Percentiles rank a stretch among this genome's conserved stretches.
These are phyloP conservation scores for Fregetta grallaria DNA, from an alignment of 2,113 vertebrate genomes.

Conservation along the genomic window DNA sequence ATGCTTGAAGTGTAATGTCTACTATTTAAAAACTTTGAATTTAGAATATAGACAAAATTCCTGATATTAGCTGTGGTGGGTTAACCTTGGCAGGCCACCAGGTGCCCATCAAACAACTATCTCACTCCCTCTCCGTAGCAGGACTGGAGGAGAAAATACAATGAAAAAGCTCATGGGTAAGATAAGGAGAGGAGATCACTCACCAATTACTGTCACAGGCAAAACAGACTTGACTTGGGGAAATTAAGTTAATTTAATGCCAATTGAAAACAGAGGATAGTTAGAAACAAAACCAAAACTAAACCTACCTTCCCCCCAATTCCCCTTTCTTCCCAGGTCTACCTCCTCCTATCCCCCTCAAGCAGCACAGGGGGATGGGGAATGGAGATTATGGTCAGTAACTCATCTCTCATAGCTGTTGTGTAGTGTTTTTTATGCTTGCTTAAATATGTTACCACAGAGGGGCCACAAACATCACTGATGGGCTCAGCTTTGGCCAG, in stretches of 20 bases:
- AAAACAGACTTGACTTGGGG: neutral
- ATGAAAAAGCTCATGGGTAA: neutral
- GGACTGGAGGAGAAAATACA: neutral
- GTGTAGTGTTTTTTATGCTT: rapidly evolving
- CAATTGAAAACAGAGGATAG: neutral
- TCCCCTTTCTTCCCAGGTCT: neutral
- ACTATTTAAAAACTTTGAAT: neutral
- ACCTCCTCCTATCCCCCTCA: rapidly evolving
- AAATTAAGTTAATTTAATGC: neutral
- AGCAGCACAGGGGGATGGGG: rapidly evolving
- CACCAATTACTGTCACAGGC: neutral
- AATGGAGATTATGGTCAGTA: neutral
- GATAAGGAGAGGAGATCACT: neutral
- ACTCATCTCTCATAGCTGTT: neutral
- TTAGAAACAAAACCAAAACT: neutral
- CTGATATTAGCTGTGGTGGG: neutral
- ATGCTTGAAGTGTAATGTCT: neutral
- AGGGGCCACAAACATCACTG: neutral
- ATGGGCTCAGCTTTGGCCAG: neutral
- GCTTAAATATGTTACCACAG: neutral
- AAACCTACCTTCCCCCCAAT: neutral
- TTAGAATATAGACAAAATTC: neutral
- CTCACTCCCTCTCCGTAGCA: neutral
- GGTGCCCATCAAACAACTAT: neutral
- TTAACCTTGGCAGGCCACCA: neutral